Conservation (phyloP, 2,888 invertebrate genomes). For the Sympetrum striolatum region DNA sequence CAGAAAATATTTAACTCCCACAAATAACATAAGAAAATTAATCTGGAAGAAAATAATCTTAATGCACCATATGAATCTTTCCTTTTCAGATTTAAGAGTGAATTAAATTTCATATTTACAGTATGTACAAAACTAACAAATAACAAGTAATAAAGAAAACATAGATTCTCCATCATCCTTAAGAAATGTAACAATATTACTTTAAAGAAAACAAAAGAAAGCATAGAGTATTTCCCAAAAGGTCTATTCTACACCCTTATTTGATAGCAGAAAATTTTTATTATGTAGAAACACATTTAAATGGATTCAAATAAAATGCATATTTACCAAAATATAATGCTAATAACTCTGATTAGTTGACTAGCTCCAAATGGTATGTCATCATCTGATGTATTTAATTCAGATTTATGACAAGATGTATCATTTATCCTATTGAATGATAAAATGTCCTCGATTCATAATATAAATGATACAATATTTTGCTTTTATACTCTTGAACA, state of each 20-base stretch:
- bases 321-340: neutral
- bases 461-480: no score
- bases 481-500: no score
- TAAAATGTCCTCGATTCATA: no score
- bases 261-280: neutral
- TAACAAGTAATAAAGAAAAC: no score
- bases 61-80: neutral
- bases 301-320: neutral
- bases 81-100: neutral
- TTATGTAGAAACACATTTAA: neutral
- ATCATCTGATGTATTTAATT: neutral
- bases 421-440: no score
- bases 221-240: slow-evolving; percentile 4
- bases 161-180: no score
- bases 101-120: neutral
- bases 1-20: neutral
- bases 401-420: no score
- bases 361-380: neutral
- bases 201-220: neutral
- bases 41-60: no score
- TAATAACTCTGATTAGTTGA: neutral
- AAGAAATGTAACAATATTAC: neutral
- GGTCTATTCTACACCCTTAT: slow-evolving; percentile 22
- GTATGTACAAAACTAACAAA: no score
- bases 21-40: neutral